These are phyloP conservation scores for Anisognathus igniventris DNA, from an alignment of 2,797 vertebrate species.

Conservation along the genomic window DNA sequence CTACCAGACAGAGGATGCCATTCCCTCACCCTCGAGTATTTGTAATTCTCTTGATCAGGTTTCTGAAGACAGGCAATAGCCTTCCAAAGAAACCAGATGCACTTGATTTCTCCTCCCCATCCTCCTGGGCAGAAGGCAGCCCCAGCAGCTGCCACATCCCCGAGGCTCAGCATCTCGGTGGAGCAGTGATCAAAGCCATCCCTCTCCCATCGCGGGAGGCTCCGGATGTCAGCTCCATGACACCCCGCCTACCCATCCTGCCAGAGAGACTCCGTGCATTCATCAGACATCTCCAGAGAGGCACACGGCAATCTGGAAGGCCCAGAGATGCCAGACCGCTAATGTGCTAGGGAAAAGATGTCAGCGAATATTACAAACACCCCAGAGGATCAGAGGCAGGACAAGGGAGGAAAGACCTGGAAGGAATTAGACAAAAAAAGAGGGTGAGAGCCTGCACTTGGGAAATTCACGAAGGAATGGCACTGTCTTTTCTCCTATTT, in stretches of 20 bases:
- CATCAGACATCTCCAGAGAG: slow-evolving; percentile 47
- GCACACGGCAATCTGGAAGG: slow-evolving; percentile 36
- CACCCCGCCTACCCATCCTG: slow-evolving; percentile 50
- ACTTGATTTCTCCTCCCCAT: background rate
- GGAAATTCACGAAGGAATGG: background rate
- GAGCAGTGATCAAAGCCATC: slow-evolving; percentile 46
- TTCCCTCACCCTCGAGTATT: background rate
- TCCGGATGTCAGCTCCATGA: slow-evolving; percentile 41
- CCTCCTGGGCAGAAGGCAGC: background rate
- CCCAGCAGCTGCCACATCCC: slow-evolving; percentile 39
- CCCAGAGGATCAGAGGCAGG: background rate
- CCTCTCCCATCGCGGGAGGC: background rate
- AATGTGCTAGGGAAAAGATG: slow-evolving; percentile 19
- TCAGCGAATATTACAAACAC: background rate
- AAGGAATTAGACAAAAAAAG: background rate
- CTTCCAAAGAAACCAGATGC: background rate
- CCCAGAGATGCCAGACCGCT: slow-evolving; percentile 27
- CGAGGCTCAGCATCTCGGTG: background rate
- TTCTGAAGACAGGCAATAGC: background rate
- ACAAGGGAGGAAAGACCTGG: slow-evolving; percentile 40
- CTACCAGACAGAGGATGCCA: background rate
- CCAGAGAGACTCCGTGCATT: slow-evolving; percentile 18
- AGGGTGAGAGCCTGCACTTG: background rate
- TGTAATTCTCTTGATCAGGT: background rate
- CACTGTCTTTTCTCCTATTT: background rate